These are phyloP conservation scores for Dicroscelio sp. DNA, from an alignment of 2,888 invertebrate species.

Conservation along the genomic window DNA sequence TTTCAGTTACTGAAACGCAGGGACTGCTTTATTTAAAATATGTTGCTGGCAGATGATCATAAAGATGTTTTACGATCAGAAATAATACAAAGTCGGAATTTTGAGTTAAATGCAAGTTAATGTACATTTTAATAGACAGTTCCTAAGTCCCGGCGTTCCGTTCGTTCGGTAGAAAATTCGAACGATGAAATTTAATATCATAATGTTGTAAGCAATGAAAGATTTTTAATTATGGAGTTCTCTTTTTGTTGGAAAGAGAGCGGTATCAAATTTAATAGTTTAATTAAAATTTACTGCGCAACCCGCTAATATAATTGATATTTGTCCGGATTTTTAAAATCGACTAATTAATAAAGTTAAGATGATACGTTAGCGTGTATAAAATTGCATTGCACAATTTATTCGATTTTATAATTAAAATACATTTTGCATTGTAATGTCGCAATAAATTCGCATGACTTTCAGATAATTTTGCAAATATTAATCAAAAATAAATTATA, in stretches of 20 bases:
- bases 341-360: slow-evolving; percentile 9
- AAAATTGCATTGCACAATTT: no score
- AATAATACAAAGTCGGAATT: slow-evolving; percentile 9
- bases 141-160: background rate
- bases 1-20: slow-evolving; percentile 22
- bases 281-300: slow-evolving; percentile 48
- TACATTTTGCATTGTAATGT: no score
- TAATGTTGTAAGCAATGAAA: slow-evolving; percentile 35
- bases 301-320: slow-evolving; percentile 39
- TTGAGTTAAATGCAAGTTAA: slow-evolving; percentile 17
- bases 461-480: no score
- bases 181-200: slow-evolving; percentile 45
- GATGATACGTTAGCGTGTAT: no score
- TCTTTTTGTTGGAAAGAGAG: background rate
- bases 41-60: slow-evolving; percentile 18
- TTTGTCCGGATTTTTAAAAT: background rate
- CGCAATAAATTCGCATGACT: no score
- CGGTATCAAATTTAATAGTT: slow-evolving; percentile 45
- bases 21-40: slow-evolving; percentile 43
- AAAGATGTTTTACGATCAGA: slow-evolving; percentile 26
- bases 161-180: slow-evolving; percentile 25
- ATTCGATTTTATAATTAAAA: no score
- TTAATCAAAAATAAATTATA: no score
- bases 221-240: slow-evolving; percentile 31
- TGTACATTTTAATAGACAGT: background rate